These are phyloP conservation scores for Bradysia coprophila DNA, from an alignment of 1,140 invertebrate genomes.

Conservation along the genomic window DNA sequence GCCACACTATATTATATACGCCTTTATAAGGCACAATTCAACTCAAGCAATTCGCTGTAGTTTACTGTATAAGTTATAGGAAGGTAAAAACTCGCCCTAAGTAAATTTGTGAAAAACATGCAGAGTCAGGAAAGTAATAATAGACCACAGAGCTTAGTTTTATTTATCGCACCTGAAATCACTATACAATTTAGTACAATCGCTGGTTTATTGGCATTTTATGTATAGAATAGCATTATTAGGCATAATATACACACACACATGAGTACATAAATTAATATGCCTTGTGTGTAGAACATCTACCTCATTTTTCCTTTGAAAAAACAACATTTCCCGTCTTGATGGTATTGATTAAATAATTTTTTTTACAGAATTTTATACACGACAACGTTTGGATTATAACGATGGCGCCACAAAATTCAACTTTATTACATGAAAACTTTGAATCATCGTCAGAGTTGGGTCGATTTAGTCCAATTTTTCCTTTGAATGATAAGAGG, in stretches of 20 bases:
- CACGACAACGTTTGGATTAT: too few species aligned
- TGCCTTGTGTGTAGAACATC: too few species aligned
- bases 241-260: background rate
- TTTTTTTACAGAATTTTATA: too few species aligned
- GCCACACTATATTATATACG: too few species aligned
- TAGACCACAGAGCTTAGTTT: background rate
- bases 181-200: too few species aligned
- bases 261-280: background rate
- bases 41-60: too few species aligned
- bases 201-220: too few species aligned
- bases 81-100: too few species aligned
- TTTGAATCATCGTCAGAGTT: background rate
- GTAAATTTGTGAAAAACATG: background rate
- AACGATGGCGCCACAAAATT: constrained; percentile 4
- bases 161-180: background rate
- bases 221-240: too few species aligned
- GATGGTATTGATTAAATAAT: background rate
- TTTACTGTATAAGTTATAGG: too few species aligned
- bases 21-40: too few species aligned
- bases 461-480: constrained; percentile 1
- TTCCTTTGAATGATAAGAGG: background rate
- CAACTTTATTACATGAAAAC: constrained; percentile 3
- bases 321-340: background rate
- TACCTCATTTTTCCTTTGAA: background rate
- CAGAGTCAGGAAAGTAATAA: background rate